Percentiles rank a stretch among this genome's conserved stretches.
Evolutionary conservation across 2,113 vertebrate species (phyloP).

Genomic region (Melierax canorus): DNA sequence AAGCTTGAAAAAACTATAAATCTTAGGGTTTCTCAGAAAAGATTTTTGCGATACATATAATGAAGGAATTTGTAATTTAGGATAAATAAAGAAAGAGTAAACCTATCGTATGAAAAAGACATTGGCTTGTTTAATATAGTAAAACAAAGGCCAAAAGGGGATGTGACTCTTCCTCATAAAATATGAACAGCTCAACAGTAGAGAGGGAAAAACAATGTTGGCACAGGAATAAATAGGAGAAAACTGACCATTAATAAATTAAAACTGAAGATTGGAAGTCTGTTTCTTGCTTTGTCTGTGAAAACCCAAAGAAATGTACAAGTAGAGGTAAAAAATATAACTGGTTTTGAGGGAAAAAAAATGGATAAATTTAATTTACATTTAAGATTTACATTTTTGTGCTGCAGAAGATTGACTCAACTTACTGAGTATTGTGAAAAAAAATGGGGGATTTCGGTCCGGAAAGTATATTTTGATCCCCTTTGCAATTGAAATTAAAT

Average conservation of each 20-base stretch:
- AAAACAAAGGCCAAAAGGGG: neutral
- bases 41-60: neutral
- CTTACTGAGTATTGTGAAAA: rapidly evolving
- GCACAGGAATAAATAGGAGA: neutral
- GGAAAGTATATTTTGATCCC: neutral
- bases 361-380: neutral
- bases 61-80: neutral
- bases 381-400: neutral
- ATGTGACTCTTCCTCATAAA: neutral
- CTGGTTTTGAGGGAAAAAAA: neutral
- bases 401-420: neutral
- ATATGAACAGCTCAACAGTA: neutral
- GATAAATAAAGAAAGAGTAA: neutral
- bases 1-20: neutral
- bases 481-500: neutral
- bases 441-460: neutral
- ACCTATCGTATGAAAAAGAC: neutral
- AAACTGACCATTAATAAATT: slow-evolving; percentile 7
- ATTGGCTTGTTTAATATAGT: neutral
- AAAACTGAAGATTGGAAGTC: neutral
- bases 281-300: neutral
- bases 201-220: slow-evolving; percentile 2
- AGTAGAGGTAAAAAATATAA: neutral
- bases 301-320: neutral
- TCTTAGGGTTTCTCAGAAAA: neutral